Base-by-base conservation (phyloP, 2,113 vertebrate genomes). In the Actenoides lindsayi region DNA sequence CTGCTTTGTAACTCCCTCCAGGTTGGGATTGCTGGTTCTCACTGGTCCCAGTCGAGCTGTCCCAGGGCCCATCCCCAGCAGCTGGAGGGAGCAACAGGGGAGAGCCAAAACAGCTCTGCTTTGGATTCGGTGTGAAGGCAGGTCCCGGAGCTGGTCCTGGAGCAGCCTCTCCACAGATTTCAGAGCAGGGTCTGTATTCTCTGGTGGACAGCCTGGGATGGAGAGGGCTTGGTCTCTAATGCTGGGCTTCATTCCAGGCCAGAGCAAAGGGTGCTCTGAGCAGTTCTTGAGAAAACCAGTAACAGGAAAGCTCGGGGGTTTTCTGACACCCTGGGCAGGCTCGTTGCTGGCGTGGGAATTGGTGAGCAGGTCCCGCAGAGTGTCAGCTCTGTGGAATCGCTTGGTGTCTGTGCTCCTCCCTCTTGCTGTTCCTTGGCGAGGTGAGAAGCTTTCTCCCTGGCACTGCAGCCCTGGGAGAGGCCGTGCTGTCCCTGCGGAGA, bases 291-390 rank as follows among this genome's bases (percentile, higher is more conserved):
- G 51, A 46, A 44, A 65, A 71, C 9, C 64, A 28, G 50, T n/a
- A 39, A 18, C 20, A 60, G n/a, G 33, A 60, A 60, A 60, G 57
- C 57, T 60, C 4, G 12, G 51, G 25, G 15, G 0, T 20, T 59
- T 65, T 41, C 51, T 30, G n/a, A 13, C 25, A 5, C 27, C n/a
- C 31, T 33, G 31, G 24, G 4, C 10, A 30, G 30, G 21, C 30
- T 75, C 3, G 6, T 33, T 1, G 0, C 50, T 28, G 33, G 30
- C 0, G 9, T 37, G 56, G 33, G 79, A 24, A 46, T 57, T 28
- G 28, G 50, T 48, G 59, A 41, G 70, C 30, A 12, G 30, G 25
- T 65, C 57, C n/a, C 1, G 1, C 12, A 8, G 16, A 1, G n/a
- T 11, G 4, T 35, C 4, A 2, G 37, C 56, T 63, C 44, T 16